A percentile compares a stretch with the other conserved stretches of the same genome.
These are phyloP conservation scores for Apodemia zela DNA, from an alignment of 2,888 invertebrate species.

Conservation along the genomic window DNA sequence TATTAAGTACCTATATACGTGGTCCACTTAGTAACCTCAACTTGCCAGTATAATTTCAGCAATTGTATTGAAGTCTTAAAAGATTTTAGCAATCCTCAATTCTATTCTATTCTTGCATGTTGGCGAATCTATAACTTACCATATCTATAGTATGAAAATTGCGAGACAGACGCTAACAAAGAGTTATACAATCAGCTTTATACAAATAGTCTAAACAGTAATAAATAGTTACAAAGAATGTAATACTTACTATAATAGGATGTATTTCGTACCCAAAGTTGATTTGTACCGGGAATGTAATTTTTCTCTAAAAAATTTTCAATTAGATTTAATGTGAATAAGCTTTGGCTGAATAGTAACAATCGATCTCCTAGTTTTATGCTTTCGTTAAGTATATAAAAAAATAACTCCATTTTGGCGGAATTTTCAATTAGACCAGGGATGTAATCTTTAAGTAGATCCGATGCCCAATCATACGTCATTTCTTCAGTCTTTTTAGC, in stretches of 20 bases:
- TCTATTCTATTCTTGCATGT: no score
- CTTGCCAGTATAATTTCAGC: no score
- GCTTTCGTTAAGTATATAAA: constrained; percentile 94
- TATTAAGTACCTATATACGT: no score
- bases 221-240: background rate
- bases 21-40: no score
- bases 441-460: constrained; percentile 90
- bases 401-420: constrained; percentile 96
- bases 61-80: no score
- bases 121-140: no score
- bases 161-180: no score
- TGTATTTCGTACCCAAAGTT: constrained; percentile 91
- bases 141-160: no score
- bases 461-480: constrained; percentile 93
- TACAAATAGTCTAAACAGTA: background rate
- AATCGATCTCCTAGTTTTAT: constrained; percentile 93
- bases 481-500: constrained; percentile 89
- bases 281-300: constrained; percentile 83
- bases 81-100: no score
- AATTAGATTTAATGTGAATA: constrained; percentile 96
- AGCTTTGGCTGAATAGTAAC: constrained; percentile 96
- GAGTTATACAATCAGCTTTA: no score
- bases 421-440: constrained; percentile 95
- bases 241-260: constrained; percentile 92
- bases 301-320: constrained; percentile 94